Evolutionary conservation across 2,113 vertebrate species (phyloP).

Genomic region (Megaceryle maxima): DNA sequence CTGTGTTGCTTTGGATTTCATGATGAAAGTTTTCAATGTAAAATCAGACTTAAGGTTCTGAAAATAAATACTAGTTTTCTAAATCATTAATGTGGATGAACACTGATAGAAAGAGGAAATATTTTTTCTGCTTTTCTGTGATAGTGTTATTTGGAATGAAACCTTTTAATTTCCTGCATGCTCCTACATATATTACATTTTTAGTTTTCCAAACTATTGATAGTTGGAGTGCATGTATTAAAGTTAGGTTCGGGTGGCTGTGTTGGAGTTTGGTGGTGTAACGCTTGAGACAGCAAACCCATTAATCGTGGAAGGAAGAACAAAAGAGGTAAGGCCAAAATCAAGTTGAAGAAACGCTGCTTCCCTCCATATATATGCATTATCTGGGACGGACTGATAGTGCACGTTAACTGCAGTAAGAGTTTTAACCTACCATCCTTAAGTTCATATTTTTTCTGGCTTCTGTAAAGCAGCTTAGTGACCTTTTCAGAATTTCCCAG

Average conservation of each 20-base stretch:
- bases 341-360: no score
- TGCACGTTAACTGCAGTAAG: background rate
- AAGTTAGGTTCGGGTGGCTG: background rate
- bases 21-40: background rate
- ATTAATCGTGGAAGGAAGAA: background rate
- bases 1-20: background rate
- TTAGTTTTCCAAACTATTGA: background rate
- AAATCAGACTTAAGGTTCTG: background rate
- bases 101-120: background rate
- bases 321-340: background rate
- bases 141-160: background rate
- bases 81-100: background rate
- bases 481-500: background rate
- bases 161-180: background rate
- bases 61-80: background rate
- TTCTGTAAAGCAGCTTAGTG: constrained; percentile 15
- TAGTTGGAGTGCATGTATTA: background rate
- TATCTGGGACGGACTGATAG: background rate
- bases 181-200: background rate
- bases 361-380: background rate
- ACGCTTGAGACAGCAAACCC: background rate
- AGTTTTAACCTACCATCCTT: background rate
- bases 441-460: background rate
- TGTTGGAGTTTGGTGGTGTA: background rate
- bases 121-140: background rate